Evolutionary conservation across 2,888 invertebrate genomes (phyloP), one percentile per base, ranked within the genome.

Genomic region (Cataglyphis altisquamis): DNA sequence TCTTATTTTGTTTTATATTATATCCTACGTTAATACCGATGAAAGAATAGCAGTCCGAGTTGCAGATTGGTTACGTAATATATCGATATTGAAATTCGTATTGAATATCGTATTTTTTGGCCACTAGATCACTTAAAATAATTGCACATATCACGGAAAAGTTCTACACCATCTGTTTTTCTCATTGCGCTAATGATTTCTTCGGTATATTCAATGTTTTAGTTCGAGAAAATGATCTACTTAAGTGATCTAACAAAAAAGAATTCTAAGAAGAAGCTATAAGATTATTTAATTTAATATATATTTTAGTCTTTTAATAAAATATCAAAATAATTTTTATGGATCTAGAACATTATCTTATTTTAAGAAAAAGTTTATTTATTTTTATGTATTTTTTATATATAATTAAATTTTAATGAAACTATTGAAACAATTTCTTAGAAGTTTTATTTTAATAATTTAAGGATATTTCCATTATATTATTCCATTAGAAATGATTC

Each of bases 31-130:
- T 80, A 88, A 90, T 91, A 92, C 83, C 87, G 87, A 90, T 68
- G 87, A 75, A 36, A 82, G 48, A 81, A 73, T 85, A 85, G 74
- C 81, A 82, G 86, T 84, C 87, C 78, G 83, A 86, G 39, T 67
- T 72, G 86, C 41, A 72, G 81, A 78, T 70, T 86, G 84, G 82
- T 89, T 88, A 90, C 73, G 70, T 60, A 64, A 70, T 52, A n/a
- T 52, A 52, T 52, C 52, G 52, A 52, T 52, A 52, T 82, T 87
- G 57, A 62, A 84, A 84, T 75, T 48, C 45, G 15, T 86, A 84
- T 21, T 21, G 21, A 21, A 21, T 86, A 86, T 89, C 86, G 81
- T 88, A 88, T 83, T 89, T 86, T 91, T 92, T 92, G 92, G 92
- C 91, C 91, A 91, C 90, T 89, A 87, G 75, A 87, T 92, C 85